Base-by-base conservation (phyloP, 1,140 invertebrate species). In the Octopus bimaculoides region DNA sequence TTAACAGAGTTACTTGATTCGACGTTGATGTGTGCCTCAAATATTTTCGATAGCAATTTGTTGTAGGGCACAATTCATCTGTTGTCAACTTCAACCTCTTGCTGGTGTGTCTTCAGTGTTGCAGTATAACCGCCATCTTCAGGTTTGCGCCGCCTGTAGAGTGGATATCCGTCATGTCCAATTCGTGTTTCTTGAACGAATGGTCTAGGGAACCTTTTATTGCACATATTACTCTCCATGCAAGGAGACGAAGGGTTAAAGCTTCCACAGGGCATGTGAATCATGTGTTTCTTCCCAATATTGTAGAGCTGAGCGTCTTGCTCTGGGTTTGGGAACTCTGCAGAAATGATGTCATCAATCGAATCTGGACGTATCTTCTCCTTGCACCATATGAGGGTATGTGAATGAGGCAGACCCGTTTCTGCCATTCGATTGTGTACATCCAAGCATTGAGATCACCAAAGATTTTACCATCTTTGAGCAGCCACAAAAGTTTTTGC, bases 161-260 rank as follows among this genome's bases (percentile, higher is more conserved):
- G 61, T 10, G 61, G 61, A n/a, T 66, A n/a, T 66, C 61, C 61
- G n/a, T 66, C n/a, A 66, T 66, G 61, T 66, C 61, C 61, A 10
- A n/a, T 66, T 66, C n/a, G 61, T 66, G 61, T 66, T n/a, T 66
- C 61, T 66, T 66, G 61, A n/a, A 66, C n/a, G 61, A 66, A 66
- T 10, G 9, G 9, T 66, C n/a, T 66, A 10, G 61, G 61, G 61
- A 10, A 66, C 61, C n/a, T 66, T n/a, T 66, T 66, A 66, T 9
- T 66, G n/a, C 61, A 66, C 9, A 66, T 9, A n/a, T 66, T n/a
- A 66, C n/a, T n/a, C n/a, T 66, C n/a, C 61, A n/a, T 66, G 61
- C 61, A 66, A 66, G 61, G 61, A n/a, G 61, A 66, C 9, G 9
- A 10, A 66, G 9, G n/a, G n/a, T 66, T 66, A 10, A 66, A 66